Conservation (phyloP, 23 tunicate genomes). For the Styela clava region DNA sequence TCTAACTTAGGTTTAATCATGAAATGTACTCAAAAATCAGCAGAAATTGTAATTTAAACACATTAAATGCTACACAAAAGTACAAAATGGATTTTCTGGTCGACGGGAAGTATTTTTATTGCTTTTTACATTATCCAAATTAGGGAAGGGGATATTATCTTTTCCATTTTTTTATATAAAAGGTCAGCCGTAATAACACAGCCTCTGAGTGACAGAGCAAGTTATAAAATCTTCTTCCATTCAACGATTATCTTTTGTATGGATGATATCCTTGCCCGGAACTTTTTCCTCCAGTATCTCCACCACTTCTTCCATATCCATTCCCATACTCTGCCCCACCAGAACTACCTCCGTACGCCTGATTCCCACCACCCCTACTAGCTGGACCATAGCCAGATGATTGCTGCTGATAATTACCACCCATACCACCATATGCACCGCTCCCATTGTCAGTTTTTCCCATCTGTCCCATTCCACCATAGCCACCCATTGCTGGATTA, state of each 20-base stretch:
- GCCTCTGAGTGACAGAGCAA: no score
- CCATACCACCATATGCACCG: constrained; percentile 42
- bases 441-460: neutral
- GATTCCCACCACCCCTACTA: neutral
- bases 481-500: constrained; percentile 15
- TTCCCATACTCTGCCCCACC: constrained; percentile 12
- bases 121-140: neutral
- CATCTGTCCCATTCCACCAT: constrained; percentile 9
- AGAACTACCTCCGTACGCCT: neutral
- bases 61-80: neutral
- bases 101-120: neutral
- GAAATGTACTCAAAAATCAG: neutral
- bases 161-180: neutral
- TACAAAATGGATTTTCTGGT: no score
- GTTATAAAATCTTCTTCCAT: neutral
- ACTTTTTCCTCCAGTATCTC: constrained; percentile 1
- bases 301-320: constrained; percentile 22
- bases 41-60: neutral
- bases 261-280: constrained; percentile 50
- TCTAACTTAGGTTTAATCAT: neutral
- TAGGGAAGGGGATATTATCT: neutral
- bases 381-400: constrained; percentile 24
- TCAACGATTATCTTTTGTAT: constrained; percentile 24
- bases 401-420: constrained; percentile 43
- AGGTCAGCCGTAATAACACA: neutral